Evolutionary conservation across 2,113 vertebrate genomes (phyloP).

Genomic region (Neopipo cinnamomea): DNA sequence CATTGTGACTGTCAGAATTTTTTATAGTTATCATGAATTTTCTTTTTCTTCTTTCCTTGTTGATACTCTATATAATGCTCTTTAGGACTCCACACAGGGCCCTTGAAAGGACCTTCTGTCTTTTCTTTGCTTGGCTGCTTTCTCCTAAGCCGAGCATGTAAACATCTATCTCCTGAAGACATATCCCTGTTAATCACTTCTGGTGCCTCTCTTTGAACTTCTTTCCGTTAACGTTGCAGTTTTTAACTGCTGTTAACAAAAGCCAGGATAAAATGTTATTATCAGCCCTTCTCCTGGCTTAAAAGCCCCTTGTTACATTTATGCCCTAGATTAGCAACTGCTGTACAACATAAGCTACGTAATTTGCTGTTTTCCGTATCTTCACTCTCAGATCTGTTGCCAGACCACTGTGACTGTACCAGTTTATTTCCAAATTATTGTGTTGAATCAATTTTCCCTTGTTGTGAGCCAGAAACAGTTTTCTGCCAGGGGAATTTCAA

Average conservation of each 20-base stretch:
- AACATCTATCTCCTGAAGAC: constrained; percentile 18
- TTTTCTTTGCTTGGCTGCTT: background rate
- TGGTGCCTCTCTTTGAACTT: constrained; percentile 21
- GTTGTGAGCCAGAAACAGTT: background rate
- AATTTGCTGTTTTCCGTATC: constrained; percentile 25
- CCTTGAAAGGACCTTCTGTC: background rate
- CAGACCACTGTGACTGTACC: constrained; percentile 33
- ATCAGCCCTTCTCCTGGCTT: background rate
- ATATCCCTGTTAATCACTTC: constrained; percentile 6
- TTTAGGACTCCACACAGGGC: background rate
- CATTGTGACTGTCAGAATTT: background rate
- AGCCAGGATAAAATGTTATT: constrained; percentile 19
- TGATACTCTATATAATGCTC: background rate
- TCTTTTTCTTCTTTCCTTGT: background rate
- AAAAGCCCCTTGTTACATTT: background rate
- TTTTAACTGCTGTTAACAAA: constrained; percentile 42
- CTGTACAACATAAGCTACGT: background rate
- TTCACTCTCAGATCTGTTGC: constrained; percentile 48
- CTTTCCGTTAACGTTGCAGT: background rate
- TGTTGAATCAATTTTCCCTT: constrained; percentile 32
- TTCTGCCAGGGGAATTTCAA: background rate
- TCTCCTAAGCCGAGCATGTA: background rate
- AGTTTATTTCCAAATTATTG: constrained; percentile 37
- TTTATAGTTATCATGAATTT: background rate
- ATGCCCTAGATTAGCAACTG: constrained; percentile 22